These are phyloP conservation scores for Pyrocoelia pectoralis DNA, from an alignment of 2,888 invertebrate species.

Conservation along the genomic window DNA sequence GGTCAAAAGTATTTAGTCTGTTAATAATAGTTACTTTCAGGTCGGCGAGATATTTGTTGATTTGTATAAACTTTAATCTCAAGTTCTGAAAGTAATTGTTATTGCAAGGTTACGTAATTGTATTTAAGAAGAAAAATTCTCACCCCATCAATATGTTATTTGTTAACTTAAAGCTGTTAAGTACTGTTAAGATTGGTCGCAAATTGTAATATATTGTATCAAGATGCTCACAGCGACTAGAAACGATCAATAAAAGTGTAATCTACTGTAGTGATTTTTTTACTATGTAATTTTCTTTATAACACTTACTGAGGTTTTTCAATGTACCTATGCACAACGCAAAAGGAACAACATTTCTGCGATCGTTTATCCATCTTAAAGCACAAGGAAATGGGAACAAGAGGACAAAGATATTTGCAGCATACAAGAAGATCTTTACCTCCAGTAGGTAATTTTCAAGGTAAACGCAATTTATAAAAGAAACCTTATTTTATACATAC, in stretches of 20 bases:
- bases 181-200: conserved; percentile 62
- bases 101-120: conserved; percentile 48
- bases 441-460: too few species aligned
- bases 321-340: too few species aligned
- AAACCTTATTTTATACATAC: too few species aligned
- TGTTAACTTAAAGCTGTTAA: conserved; percentile 62
- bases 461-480: too few species aligned
- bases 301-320: too few species aligned
- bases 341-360: too few species aligned
- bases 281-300: too few species aligned
- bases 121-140: conserved; percentile 55
- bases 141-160: conserved; percentile 62
- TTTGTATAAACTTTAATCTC: conserved; percentile 38
- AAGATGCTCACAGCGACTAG: conserved; percentile 61
- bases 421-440: too few species aligned
- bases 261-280: conserved; percentile 50
- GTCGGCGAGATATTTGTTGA: conserved; percentile 41
- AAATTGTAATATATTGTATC: conserved; percentile 61
- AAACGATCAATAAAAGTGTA: conserved; percentile 59
- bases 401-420: too few species aligned
- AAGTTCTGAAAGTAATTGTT: conserved; percentile 43
- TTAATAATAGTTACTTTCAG: conserved; percentile 40
- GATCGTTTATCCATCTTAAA: too few species aligned
- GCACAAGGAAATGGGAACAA: too few species aligned
- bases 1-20: conserved; percentile 30